phyloP scores from a whole-genome alignment of 2,888 invertebrate species.

The Xanthorhoe spadicearia region DNA sequence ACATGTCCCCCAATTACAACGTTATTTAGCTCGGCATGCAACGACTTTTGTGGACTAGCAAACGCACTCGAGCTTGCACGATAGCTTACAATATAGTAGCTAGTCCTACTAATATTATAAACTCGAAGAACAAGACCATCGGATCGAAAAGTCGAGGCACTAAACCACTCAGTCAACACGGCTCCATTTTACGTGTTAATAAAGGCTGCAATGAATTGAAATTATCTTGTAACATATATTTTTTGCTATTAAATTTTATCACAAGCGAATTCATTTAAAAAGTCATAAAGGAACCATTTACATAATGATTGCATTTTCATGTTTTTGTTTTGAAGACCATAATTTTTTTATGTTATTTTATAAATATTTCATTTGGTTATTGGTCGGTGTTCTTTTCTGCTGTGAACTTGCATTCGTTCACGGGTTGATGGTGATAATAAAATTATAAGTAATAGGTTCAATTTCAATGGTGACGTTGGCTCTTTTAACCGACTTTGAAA shows the following conservation, averaged over 20 bases:
- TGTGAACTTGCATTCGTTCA: neutral
- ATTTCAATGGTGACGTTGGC: no score
- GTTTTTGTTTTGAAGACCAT: slow-evolving; percentile 58
- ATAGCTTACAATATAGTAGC: no score
- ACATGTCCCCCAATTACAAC: slow-evolving; percentile 69
- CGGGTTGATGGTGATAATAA: neutral
- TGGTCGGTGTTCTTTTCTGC: neutral
- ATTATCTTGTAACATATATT: slow-evolving; percentile 58
- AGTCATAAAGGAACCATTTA: slow-evolving; percentile 76
- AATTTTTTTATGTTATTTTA: slow-evolving; percentile 58
- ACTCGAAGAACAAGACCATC: no score
- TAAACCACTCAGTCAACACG: no score
- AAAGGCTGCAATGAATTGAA: slow-evolving; percentile 47
- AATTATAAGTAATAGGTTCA: neutral
- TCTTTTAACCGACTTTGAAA: no score
- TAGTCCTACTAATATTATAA: no score
- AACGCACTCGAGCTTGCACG: neutral
- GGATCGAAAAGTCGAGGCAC: neutral
- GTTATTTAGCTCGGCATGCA: slow-evolving; percentile 44
- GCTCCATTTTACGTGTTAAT: slow-evolving; percentile 56
- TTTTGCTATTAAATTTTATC: slow-evolving; percentile 70
- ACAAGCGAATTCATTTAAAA: slow-evolving; percentile 82
- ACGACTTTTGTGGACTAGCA: neutral
- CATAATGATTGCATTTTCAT: slow-evolving; percentile 69
- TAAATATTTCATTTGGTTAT: slow-evolving; percentile 61